Conservation (phyloP, 2,797 vertebrate species). For the Percopsis omiscomaycus region DNA sequence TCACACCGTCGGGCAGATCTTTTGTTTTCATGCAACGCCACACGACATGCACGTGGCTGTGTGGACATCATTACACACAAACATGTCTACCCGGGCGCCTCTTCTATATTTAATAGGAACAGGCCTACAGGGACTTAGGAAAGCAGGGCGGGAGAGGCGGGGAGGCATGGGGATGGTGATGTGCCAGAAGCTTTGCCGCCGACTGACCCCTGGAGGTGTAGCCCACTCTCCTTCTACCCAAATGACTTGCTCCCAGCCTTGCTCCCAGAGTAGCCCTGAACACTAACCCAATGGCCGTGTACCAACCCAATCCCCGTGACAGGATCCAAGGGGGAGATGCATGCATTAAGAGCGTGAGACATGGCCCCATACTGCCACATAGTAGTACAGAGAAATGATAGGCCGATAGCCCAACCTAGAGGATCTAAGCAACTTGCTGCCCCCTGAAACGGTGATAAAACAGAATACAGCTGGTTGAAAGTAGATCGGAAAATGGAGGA, state of each 20-base stretch:
- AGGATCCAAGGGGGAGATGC: conserved; percentile 9
- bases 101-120: conserved; percentile 34
- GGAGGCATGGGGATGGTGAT: conserved; percentile 36
- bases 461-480: conserved; percentile 18
- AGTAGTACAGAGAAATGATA: conserved; percentile 41
- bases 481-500: conserved; percentile 14
- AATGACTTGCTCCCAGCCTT: conserved; percentile 33
- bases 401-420: conserved; percentile 34
- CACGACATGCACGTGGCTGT: conserved; percentile 12
- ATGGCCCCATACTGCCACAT: conserved; percentile 60
- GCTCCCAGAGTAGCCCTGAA: conserved; percentile 31
- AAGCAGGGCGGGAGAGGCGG: neutral
- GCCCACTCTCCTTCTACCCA: conserved; percentile 13
- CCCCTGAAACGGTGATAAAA: conserved; percentile 26
- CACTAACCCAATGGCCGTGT: conserved; percentile 33
- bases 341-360: conserved; percentile 28
- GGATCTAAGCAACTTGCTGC: conserved; percentile 7
- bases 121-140: conserved; percentile 7
- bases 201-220: conserved; percentile 54
- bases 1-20: neutral
- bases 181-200: conserved; percentile 39
- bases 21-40: neutral
- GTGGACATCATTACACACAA: neutral
- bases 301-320: conserved; percentile 38
- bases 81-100: neutral